These are phyloP conservation scores for Spatulosminthurus flaviceps DNA, from an alignment of 2,888 invertebrate species.

Conservation along the genomic window DNA sequence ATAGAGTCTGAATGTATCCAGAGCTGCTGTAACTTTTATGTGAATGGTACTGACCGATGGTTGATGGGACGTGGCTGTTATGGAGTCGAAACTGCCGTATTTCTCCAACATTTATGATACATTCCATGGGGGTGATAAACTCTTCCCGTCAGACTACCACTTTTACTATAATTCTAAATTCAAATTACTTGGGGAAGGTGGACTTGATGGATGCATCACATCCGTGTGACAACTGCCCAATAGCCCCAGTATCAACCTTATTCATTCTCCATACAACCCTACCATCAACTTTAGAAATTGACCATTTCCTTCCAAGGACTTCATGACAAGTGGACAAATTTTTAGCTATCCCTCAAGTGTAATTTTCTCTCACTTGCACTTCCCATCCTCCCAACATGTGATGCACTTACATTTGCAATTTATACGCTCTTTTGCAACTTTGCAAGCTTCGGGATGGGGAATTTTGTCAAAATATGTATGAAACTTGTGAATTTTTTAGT, in stretches of 20 bases:
- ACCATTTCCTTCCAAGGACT: not conserved
- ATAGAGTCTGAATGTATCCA: not conserved
- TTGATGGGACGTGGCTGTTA: not conserved
- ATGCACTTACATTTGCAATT: too few species aligned
- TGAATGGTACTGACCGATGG: not conserved
- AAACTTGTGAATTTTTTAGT: too few species aligned
- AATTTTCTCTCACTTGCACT: not conserved
- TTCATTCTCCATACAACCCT: not conserved
- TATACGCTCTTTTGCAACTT: too few species aligned
- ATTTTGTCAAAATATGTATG: too few species aligned
- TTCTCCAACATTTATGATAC: slow-evolving; percentile 35
- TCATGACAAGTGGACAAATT: slow-evolving; percentile 1
- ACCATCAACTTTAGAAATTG: slow-evolving; percentile 8
- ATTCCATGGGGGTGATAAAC: slow-evolving; percentile 14
- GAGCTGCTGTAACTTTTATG: slow-evolving; percentile 26
- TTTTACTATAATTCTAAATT: slow-evolving; percentile 18
- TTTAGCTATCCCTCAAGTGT: not conserved
- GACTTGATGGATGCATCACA: not conserved
- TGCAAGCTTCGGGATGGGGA: too few species aligned
- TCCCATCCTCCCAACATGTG: too few species aligned
- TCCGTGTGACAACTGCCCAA: not conserved
- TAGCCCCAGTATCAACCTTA: not conserved
- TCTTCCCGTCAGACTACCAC: slow-evolving; percentile 6
- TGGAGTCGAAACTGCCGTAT: slow-evolving; percentile 23
- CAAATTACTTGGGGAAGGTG: slow-evolving; percentile 1